Base-by-base conservation (phyloP, 2,888 invertebrate genomes). In the Macrophya annulata region DNA sequence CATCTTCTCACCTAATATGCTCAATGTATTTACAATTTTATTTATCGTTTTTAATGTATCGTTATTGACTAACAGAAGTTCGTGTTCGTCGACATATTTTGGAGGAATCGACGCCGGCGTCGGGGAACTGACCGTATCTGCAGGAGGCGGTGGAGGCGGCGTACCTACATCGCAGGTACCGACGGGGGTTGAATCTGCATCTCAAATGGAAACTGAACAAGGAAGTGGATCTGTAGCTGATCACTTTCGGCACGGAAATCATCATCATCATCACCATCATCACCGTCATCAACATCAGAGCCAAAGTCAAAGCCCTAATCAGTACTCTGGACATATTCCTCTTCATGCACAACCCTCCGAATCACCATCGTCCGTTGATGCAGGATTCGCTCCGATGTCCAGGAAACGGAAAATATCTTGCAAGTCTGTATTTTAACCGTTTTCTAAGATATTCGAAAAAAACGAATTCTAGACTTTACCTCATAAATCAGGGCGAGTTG, bases 371-470 rank as follows among this genome's bases (percentile, higher is more conserved):
- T 83, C 83, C 17, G 37, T 83, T 4, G 71, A 83, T 10, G 89
- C 90, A 40, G 90, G 92, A 55, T 88, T 87, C 81, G 87, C 87
- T 45, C 87, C 89, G n/a, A 86, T 87, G 31, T 86, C 93, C 1
- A 93, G 94, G 87, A 95, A 94, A 89, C 91, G 95, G 85, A 95
- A 95, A 92, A 91, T 94, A 62, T 94, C 94, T 65, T 93, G 92
- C 88, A 93, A 94, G 95, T 95, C 92, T 94, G 95, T 94, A 65
- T 74, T 62, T 84, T 86, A 43, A 62, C 72, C 21, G 40, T 48
- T 48, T 3, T 48, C 15, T n/a, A 48, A 48, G 1, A 48, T 15
- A 12, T 37, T 37, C 15, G 15, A 5, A 37, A 62, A 62, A 25
- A 12, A 21, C 31, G 31, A 5, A 68, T 68, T 37, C 0, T 17